Evolutionary conservation across 2,888 invertebrate species (phyloP).

Genomic region (Oasisia sp.): DNA sequence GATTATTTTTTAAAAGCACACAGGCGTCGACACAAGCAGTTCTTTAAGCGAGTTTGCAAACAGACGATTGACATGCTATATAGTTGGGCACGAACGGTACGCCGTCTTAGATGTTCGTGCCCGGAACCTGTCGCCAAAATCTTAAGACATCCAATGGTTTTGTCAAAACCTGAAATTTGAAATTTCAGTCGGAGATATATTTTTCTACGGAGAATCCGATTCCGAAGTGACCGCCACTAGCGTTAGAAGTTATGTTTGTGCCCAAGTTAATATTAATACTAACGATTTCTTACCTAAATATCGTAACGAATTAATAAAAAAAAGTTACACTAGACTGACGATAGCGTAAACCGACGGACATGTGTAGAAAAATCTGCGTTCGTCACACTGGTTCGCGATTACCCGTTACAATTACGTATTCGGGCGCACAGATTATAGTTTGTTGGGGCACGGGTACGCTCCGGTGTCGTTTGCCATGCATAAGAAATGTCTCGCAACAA

Average conservation of each 20-base stretch:
- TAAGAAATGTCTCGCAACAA: background rate
- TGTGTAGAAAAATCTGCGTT: background rate
- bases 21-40: background rate
- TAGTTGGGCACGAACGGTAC: background rate
- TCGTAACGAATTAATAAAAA: background rate
- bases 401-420: background rate
- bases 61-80: background rate
- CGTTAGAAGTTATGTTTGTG: background rate
- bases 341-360: background rate
- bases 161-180: background rate
- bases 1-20: background rate
- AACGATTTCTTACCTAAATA: background rate
- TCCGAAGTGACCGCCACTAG: background rate
- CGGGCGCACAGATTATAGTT: background rate
- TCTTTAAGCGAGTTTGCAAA: background rate
- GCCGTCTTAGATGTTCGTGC: background rate
- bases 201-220: background rate
- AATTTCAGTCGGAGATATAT: background rate
- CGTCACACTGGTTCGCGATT: background rate
- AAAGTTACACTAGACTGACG: background rate
- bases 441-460: background rate
- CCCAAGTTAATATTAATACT: background rate
- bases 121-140: background rate
- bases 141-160: background rate
- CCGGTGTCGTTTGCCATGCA: background rate